Evolutionary conservation across 2,888 invertebrate genomes (phyloP), one percentile per base, ranked within the genome.

Genomic region (Sylvicola cinctus): DNA sequence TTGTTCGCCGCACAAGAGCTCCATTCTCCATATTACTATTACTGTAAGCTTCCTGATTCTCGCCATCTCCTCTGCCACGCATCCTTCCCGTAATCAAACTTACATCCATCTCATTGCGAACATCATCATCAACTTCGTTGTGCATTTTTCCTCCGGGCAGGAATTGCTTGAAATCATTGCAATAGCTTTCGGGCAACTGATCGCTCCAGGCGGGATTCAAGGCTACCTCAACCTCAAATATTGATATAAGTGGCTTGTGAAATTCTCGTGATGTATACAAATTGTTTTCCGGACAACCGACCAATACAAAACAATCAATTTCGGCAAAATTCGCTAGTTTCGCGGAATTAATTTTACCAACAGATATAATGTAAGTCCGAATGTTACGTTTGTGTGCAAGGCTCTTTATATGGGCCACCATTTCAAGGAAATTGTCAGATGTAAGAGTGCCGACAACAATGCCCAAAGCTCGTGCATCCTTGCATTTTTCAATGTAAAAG

Each of bases 321-420:
- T 83, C 58, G 25, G 62, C 57, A 54, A 95, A 91, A 60, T 98
- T 98, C 0, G 91, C 90, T 39, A 98, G 60, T 56, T 98, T 98
- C 1, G 87, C 78, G 10, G 84, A 79, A 61, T 88, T 95, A 3
- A 91, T 79, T 53, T 91, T 90, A 4, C 95, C 96, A 35, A 96
- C 84, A 16, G 83, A 84, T 36, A 96, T 73, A 31, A 87, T 75
- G 49, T 95, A 93, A 41, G 76, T 75, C 51, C 85, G 90, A 50
- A 90, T 91, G 1, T 77, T 76, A 36, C 77, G 74, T 2, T 64
- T 55, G 45, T 69, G 71, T 27, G 87, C 72, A 34, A 88, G 59
- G 34, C 63, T 54, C 51, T 81, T 77, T 43, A 90, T 57, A 36
- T 75, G 65, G n/a, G 65, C 63, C 8, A 91, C 74, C 7, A 80